Evolutionary conservation across 2,797 vertebrate genomes (phyloP).

Genomic region (Tolypeutes matacus): DNA sequence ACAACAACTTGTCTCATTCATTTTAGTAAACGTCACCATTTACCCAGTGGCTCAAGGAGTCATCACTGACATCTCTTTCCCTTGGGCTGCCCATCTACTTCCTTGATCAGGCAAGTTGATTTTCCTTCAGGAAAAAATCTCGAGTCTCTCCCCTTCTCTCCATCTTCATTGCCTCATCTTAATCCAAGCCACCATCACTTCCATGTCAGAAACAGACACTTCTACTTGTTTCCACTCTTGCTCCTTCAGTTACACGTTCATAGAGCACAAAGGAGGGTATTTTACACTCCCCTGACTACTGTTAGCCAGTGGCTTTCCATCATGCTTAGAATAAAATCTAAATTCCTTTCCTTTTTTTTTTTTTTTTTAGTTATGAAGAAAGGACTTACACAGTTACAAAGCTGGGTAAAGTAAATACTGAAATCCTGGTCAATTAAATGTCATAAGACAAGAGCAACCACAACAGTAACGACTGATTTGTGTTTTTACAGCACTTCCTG

Average conservation of each 20-base stretch:
- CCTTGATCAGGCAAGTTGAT: not conserved
- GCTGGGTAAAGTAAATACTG: not conserved
- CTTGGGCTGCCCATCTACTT: fast-evolving
- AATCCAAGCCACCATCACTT: not conserved
- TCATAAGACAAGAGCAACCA: fast-evolving
- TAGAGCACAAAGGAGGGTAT: not conserved
- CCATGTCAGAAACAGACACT: fast-evolving
- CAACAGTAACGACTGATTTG: fast-evolving
- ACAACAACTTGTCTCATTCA: too few species aligned
- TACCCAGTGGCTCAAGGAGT: not conserved
- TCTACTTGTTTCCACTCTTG: not conserved
- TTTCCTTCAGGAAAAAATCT: not conserved
- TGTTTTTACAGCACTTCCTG: fast-evolving
- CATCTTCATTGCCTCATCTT: not conserved
- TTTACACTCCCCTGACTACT: not conserved
- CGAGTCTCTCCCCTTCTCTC: not conserved
- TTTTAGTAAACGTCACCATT: not conserved
- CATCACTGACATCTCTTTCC: not conserved
- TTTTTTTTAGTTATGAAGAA: not conserved
- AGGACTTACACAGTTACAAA: not conserved
- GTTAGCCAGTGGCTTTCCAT: not conserved
- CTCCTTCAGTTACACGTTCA: not conserved
- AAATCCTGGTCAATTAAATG: not conserved
- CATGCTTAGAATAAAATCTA: not conserved
- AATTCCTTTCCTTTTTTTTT: not conserved